Conservation (phyloP, 2,113 vertebrate genomes). For the Euleptes europaea region DNA sequence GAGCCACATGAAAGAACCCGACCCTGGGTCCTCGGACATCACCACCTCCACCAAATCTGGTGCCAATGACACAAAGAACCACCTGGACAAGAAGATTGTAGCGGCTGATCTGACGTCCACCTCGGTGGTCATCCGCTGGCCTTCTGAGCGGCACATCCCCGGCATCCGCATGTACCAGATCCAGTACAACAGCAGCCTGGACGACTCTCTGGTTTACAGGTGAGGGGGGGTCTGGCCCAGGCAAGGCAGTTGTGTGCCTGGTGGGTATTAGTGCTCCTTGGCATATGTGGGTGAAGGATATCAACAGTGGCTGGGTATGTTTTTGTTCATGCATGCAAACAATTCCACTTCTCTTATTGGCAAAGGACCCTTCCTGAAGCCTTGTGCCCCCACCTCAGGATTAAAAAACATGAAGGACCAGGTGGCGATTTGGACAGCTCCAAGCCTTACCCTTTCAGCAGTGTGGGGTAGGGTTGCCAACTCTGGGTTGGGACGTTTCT, state of each 20-base stretch:
- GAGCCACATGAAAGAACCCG: constrained; percentile 79
- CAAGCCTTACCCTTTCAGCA: too few relatives aligned
- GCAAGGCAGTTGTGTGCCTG: neutral
- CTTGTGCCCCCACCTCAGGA: too few relatives aligned
- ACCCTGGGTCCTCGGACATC: constrained; percentile 89
- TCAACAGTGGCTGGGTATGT: too few relatives aligned
- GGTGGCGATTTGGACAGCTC: too few relatives aligned
- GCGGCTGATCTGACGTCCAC: constrained; percentile 85
- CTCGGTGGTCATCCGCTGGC: constrained; percentile 89
- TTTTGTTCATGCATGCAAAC: too few relatives aligned
- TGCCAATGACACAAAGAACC: constrained; percentile 83
- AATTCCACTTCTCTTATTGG: too few relatives aligned
- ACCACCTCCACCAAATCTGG: constrained; percentile 87
- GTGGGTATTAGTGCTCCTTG: too few relatives aligned
- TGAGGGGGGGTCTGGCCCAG: constrained; percentile 38
- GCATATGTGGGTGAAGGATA: too few relatives aligned
- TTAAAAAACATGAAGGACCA: too few relatives aligned
- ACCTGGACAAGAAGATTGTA: constrained; percentile 78
- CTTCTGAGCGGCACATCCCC: constrained; percentile 86
- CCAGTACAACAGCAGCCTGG: constrained; percentile 92
- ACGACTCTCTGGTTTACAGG: constrained; percentile 95
- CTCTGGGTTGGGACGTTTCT: too few relatives aligned
- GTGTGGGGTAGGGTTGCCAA: too few relatives aligned
- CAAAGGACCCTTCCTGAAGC: too few relatives aligned
- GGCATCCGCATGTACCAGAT: constrained; percentile 95